phyloP scores from a whole-genome alignment of 2,113 vertebrate species.

The Neotragus pygmaeus region DNA sequence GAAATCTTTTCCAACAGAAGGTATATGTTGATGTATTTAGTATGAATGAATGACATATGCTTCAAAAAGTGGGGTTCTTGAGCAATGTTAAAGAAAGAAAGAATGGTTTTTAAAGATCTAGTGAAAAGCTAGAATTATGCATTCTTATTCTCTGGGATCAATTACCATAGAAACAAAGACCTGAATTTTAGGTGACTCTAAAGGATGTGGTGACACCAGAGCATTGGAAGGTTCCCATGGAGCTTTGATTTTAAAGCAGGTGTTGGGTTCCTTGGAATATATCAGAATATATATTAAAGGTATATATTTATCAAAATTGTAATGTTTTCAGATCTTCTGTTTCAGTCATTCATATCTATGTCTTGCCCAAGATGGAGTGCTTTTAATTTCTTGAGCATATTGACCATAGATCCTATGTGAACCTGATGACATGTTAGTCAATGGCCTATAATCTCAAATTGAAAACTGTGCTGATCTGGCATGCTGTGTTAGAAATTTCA shows the following conservation, averaged over 20 bases:
- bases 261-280: background rate
- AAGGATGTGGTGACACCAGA: background rate
- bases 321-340: slow-evolving; percentile 31
- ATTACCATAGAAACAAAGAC: background rate
- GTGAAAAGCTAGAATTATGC: background rate
- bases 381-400: slow-evolving; percentile 71
- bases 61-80: background rate
- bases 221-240: background rate
- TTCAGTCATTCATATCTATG: slow-evolving; percentile 28
- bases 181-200: background rate
- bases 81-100: background rate
- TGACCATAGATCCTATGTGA: slow-evolving; percentile 44
- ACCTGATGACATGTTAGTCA: slow-evolving; percentile 52
- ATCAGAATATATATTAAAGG: background rate
- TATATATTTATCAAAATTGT: slow-evolving; percentile 21
- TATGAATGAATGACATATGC: background rate
- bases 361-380: slow-evolving; percentile 45
- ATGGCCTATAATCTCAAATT: slow-evolving; percentile 47
- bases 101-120: background rate
- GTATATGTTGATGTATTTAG: background rate
- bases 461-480: slow-evolving; percentile 58
- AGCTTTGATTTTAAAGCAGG: background rate
- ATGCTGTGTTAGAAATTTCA: slow-evolving; percentile 48
- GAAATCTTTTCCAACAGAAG: background rate
- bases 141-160: background rate